These are phyloP conservation scores for Ovis aries DNA, from an alignment of 2,113 vertebrate genomes.

Conservation along the genomic window ARS-UI_Ramb_v3.0 NC_056064.1:32180501-32181000, in stretches of 20 bases:
- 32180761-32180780: not conserved
- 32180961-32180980: not conserved
- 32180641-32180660: rapidly evolving
- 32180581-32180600: not conserved
- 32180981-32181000: not conserved
- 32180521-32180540: not conserved
- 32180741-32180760: not conserved
- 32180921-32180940: not conserved
- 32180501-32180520: not conserved
- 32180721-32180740: not conserved
- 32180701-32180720: not conserved
- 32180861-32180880: not conserved
- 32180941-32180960: not conserved
- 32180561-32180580: not conserved
- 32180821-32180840: not conserved
- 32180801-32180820: not conserved
- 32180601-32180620: not conserved
- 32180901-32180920: rapidly evolving
- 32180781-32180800: not conserved
- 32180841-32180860: rapidly evolving
- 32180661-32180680: not conserved
- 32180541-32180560: too few relatives aligned
- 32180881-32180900: not conserved
- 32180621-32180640: not conserved
- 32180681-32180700: not conserved